Evolutionary conservation across 2,113 vertebrate genomes (phyloP).

Genomic region (Quiscalus mexicanus): DNA sequence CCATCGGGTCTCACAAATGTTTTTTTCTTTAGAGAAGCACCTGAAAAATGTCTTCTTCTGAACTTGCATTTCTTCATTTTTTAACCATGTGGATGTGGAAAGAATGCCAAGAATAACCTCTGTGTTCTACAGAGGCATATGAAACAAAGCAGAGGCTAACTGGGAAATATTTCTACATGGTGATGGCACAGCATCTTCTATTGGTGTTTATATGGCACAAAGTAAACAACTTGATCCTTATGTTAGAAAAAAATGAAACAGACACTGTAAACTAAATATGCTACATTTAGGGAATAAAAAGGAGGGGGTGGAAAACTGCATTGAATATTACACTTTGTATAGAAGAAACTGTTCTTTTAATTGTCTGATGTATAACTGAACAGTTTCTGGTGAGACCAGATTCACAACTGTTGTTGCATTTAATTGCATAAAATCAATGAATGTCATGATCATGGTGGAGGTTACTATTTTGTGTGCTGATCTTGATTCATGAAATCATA

Average conservation of each 20-base stretch:
- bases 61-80: background rate
- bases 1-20: background rate
- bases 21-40: background rate
- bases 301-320: background rate
- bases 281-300: background rate
- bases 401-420: background rate
- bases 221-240: background rate
- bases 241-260: background rate
- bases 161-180: background rate
- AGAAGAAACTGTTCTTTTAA: background rate
- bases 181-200: background rate
- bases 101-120: background rate
- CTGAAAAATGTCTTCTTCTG: background rate
- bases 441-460: background rate
- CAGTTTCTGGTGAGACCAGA: background rate
- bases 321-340: background rate
- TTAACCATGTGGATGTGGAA: background rate
- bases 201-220: background rate
- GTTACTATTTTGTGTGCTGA: background rate
- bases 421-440: background rate
- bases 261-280: background rate
- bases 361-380: background rate
- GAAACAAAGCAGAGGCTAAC: background rate
- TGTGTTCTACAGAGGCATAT: background rate
- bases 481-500: background rate